Evolutionary conservation across 2,888 invertebrate species (phyloP).

Genomic region (Ypsolopha scabrella): DNA sequence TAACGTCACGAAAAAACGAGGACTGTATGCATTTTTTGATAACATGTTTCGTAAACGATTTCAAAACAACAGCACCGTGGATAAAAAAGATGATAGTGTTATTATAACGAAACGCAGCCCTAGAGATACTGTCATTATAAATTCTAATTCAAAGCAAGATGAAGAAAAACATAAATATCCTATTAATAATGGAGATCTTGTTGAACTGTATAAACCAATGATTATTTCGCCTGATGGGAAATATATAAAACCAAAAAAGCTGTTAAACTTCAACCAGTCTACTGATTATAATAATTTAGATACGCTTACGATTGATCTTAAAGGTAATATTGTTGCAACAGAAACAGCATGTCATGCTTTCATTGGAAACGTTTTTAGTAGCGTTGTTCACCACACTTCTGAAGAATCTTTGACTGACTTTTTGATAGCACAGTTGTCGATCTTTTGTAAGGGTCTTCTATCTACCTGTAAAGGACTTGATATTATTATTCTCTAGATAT

Average conservation of each 20-base stretch:
- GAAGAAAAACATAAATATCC: too few species aligned
- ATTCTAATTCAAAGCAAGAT: too few species aligned
- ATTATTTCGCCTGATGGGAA: slow-evolving; percentile 20
- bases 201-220: slow-evolving; percentile 13
- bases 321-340: slow-evolving; percentile 51
- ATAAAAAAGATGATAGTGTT: too few species aligned
- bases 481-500: slow-evolving; percentile 42
- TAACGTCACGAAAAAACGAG: too few species aligned
- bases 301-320: slow-evolving; percentile 42
- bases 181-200: too few species aligned
- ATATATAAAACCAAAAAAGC: slow-evolving; percentile 13
- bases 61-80: too few species aligned
- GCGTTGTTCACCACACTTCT: slow-evolving; percentile 28
- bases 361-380: slow-evolving; percentile 46
- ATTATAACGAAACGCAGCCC: too few species aligned
- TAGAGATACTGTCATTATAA: too few species aligned
- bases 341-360: slow-evolving; percentile 51
- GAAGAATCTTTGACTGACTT: slow-evolving; percentile 43
- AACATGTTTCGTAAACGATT: too few species aligned
- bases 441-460: slow-evolving; percentile 55
- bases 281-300: slow-evolving; percentile 9
- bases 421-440: slow-evolving; percentile 43
- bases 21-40: too few species aligned
- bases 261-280: neutral
- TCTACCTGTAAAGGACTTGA: slow-evolving; percentile 52